These are phyloP conservation scores for Papilio protenor DNA, from an alignment of 2,888 invertebrate species.

Conservation along the genomic window DNA sequence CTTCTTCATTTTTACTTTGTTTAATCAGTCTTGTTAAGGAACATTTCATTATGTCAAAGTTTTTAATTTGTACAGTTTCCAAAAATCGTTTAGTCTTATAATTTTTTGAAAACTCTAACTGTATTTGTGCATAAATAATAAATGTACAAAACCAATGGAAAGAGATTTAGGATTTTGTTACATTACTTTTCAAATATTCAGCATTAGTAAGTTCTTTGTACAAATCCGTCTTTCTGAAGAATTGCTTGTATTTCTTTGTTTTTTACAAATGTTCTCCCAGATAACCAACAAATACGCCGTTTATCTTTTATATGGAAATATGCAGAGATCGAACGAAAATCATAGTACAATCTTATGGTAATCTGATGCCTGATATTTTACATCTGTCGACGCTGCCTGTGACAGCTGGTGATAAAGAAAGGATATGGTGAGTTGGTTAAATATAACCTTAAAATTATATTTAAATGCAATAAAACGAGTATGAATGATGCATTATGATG, in stretches of 20 bases:
- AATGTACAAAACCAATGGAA: background rate
- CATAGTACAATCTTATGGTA: conserved; percentile 21
- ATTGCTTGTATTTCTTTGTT: background rate
- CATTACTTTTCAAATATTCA: too few relatives aligned
- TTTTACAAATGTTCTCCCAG: background rate
- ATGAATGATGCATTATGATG: background rate
- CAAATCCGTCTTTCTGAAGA: too few relatives aligned
- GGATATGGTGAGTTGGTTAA: background rate
- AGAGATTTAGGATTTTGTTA: background rate
- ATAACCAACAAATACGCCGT: background rate
- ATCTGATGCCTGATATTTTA: conserved; percentile 17
- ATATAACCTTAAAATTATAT: background rate
- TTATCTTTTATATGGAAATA: conserved; percentile 7
- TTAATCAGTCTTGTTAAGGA: background rate
- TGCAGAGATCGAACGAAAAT: conserved; percentile 16
- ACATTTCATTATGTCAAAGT: background rate
- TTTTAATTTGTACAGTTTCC: background rate
- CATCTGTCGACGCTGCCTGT: conserved; percentile 15
- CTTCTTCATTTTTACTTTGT: background rate
- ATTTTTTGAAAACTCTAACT: background rate
- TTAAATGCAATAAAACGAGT: background rate
- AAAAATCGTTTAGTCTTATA: background rate
- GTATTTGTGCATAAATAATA: background rate
- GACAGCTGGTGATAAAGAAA: conserved; percentile 8
- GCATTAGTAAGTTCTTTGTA: background rate